Conservation (phyloP, 2,113 vertebrate species). For the Ctenodactylus gundi region DNA sequence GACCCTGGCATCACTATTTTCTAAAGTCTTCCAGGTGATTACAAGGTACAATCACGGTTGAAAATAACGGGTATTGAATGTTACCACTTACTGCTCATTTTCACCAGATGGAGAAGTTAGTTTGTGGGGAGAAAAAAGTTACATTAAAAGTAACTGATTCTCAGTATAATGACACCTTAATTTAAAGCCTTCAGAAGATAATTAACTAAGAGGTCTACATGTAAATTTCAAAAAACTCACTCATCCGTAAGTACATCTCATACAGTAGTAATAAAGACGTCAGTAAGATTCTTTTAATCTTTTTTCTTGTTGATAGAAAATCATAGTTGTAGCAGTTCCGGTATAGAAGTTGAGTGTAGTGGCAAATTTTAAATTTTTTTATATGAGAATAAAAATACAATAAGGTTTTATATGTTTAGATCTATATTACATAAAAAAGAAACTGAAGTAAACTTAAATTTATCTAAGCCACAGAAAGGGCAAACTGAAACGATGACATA, state of each 20-base stretch:
- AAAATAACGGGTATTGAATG: neutral
- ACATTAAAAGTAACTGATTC: neutral
- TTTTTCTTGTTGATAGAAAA: neutral
- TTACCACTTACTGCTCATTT: neutral
- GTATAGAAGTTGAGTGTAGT: slow-evolving; percentile 1
- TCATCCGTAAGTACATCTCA: neutral
- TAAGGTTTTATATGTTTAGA: neutral
- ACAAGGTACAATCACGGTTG: neutral
- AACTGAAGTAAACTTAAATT: neutral
- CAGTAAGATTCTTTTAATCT: slow-evolving; percentile 37
- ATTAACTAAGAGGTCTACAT: neutral
- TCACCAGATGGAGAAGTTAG: neutral
- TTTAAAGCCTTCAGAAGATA: neutral
- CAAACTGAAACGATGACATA: neutral
- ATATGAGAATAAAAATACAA: neutral
- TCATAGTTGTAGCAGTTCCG: neutral
- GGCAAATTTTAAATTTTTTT: neutral
- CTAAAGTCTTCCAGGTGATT: neutral
- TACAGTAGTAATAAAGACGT: neutral
- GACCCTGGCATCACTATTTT: neutral
- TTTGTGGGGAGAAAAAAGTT: neutral
- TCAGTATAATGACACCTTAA: neutral
- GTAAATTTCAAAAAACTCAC: slow-evolving; percentile 26
- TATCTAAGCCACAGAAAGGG: slow-evolving; percentile 6
- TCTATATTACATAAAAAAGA: neutral